Conservation (phyloP, 2,888 invertebrate genomes). For the Aplocera efformata region DNA sequence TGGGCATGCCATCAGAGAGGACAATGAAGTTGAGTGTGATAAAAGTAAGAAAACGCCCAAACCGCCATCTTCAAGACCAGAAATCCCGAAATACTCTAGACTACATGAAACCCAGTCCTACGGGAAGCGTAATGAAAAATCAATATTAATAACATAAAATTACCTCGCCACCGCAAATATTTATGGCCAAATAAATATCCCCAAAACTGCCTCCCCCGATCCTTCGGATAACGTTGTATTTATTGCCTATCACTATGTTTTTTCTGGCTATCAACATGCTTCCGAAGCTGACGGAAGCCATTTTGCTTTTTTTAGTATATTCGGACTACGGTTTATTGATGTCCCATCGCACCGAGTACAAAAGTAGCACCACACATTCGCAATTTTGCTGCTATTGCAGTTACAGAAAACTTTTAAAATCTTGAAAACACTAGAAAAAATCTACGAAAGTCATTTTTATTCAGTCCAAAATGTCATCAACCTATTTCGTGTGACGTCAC, state of each 20-base stretch:
- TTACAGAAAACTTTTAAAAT: conserved; percentile 52
- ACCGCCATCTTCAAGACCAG: conserved; percentile 64
- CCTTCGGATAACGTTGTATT: conserved; percentile 96
- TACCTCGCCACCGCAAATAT: conserved; percentile 94
- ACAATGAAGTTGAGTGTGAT: conserved; percentile 18
- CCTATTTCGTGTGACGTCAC: conserved; percentile 72
- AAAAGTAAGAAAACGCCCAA: conserved; percentile 48
- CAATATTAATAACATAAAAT: conserved; percentile 42
- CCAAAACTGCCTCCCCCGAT: conserved; percentile 99
- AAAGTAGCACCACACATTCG: conserved; percentile 56
- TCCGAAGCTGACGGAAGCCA: conserved; percentile 56
- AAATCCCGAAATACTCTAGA: conserved; percentile 59
- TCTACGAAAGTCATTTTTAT: conserved; percentile 64
- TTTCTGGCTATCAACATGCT: conserved; percentile 69
- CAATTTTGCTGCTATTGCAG: conserved; percentile 52
- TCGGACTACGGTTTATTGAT: conserved; percentile 61
- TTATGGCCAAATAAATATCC: conserved; percentile 98
- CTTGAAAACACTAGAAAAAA: conserved; percentile 58
- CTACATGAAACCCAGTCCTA: conserved; percentile 42
- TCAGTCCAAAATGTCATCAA: conserved; percentile 67
- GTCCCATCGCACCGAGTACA: conserved; percentile 62
- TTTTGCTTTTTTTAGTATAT: conserved; percentile 30
- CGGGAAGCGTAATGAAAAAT: conserved; percentile 31
- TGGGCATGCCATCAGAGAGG: no score
- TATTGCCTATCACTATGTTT: conserved; percentile 85